Conservation (phyloP, 2,113 vertebrate species). For the Athene cunicularia region DNA sequence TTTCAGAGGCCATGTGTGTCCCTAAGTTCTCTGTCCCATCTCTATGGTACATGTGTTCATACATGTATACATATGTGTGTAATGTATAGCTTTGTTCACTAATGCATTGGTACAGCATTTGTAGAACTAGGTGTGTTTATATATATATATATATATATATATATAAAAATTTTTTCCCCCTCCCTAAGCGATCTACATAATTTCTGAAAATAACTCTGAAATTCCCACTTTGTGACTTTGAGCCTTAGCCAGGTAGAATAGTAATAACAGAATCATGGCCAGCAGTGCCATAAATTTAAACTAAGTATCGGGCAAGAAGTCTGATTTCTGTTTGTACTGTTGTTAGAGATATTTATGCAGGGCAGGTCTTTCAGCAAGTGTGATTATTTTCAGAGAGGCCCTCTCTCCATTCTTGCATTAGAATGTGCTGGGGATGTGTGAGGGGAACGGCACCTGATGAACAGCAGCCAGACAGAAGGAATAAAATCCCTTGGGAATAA, state of each 20-base stretch:
- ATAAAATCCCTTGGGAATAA: conserved; percentile 38
- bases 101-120: neutral
- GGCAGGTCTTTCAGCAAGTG: conserved; percentile 60
- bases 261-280: conserved; percentile 45
- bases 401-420: conserved; percentile 37
- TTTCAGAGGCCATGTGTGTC: neutral
- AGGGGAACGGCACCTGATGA: neutral
- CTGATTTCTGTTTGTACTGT: conserved; percentile 55
- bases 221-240: conserved; percentile 39
- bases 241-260: conserved; percentile 51
- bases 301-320: neutral
- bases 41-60: neutral
- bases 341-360: conserved; percentile 60
- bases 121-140: neutral
- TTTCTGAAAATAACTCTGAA: conserved; percentile 54
- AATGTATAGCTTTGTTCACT: neutral
- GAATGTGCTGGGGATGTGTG: conserved; percentile 37
- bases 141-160: no score
- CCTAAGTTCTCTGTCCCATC: neutral
- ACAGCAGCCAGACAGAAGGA: conserved; percentile 32
- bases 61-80: neutral
- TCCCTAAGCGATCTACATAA: neutral
- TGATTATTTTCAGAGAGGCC: conserved; percentile 70
- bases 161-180: neutral
- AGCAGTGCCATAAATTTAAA: conserved; percentile 53